Conservation (phyloP, 2,797 vertebrate species). For the Notamacropus eugenii region DNA sequence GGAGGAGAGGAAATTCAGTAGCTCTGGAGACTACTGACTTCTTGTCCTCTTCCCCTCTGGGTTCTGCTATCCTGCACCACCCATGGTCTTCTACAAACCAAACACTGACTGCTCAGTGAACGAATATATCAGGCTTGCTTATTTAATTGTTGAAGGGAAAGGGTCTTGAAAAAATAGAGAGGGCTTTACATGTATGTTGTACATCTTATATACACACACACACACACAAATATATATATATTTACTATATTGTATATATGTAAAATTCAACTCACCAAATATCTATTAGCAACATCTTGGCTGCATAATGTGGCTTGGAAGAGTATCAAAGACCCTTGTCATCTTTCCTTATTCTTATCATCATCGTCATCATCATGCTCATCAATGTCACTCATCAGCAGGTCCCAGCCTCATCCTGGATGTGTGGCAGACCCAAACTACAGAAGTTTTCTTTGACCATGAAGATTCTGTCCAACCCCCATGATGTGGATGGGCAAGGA, state of each 20-base stretch:
- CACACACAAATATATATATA: too few species aligned
- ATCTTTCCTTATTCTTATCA: neutral
- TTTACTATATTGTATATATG: too few species aligned
- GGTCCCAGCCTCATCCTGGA: too few species aligned
- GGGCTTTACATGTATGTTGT: neutral
- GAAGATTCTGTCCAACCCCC: too few species aligned
- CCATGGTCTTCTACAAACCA: slow-evolving; percentile 73
- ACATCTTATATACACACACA: too few species aligned
- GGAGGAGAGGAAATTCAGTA: slow-evolving; percentile 45
- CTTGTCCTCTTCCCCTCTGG: slow-evolving; percentile 63
- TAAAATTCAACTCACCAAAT: neutral
- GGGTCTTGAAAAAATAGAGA: neutral
- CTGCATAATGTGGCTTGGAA: slow-evolving; percentile 55
- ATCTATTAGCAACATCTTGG: neutral
- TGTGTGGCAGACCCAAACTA: neutral
- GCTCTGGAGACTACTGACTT: slow-evolving; percentile 58
- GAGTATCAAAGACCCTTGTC: slow-evolving; percentile 63
- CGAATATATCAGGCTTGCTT: slow-evolving; percentile 56
- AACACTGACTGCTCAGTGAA: slow-evolving; percentile 75
- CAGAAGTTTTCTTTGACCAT: neutral
- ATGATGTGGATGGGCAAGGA: neutral
- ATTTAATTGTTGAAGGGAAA: too few species aligned
- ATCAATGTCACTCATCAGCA: neutral
- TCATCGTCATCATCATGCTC: neutral
- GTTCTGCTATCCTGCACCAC: slow-evolving; percentile 74